Base-by-base conservation (phyloP, 2,113 vertebrate species). In the Fulmarus glacialis region DNA sequence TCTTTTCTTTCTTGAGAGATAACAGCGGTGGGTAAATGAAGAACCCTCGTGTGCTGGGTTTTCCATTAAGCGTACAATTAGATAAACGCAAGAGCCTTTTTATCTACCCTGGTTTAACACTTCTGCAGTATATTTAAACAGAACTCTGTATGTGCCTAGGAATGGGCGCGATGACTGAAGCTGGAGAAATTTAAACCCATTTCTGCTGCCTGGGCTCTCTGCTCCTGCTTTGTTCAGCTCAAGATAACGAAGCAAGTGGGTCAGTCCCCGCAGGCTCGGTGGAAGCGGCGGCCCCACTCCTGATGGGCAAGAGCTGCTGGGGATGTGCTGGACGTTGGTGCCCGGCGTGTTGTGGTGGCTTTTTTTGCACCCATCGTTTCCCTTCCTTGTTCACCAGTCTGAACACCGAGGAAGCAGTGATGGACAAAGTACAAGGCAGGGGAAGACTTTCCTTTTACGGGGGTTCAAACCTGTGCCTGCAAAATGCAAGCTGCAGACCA, bases 381-480 rank as follows among this genome's bases (percentile, higher is more conserved):
- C 29, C 19, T n/a, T 43, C 34, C 50, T n/a, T 6, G 17, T 2
- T 52, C 40, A 7, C 12, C 19, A 6, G 42, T 8, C 34, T 11
- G 38, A 59, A 34, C 86, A 3, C 38, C 1, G 34, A n/a, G 38
- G 79, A 82, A 18, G 47, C 40, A 15, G 30, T 7, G 0, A 15
- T 0, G 5, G 63, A 15, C 0, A 1, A 30, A 23, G 2, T 40
- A 4, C 3, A 6, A 62, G 42, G 29, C 17, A 3, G 24, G 34
- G 8, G 16, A 20, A 48, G 42, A 55, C 55, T 10, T 56, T 84
- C 48, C 21, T 70, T 47, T 48, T 3, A 2, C 48, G 8, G 26
- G 26, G 40, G 5, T n/a, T 47, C 80, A 21, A 26, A n/a, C 80
- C 71, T 7, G 40, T 1, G 13, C 26, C 24, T 4, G 13, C 38